These are phyloP conservation scores for Leptodactylus fuscus DNA, from an alignment of 2,113 vertebrate genomes.

Conservation along the genomic window DNA sequence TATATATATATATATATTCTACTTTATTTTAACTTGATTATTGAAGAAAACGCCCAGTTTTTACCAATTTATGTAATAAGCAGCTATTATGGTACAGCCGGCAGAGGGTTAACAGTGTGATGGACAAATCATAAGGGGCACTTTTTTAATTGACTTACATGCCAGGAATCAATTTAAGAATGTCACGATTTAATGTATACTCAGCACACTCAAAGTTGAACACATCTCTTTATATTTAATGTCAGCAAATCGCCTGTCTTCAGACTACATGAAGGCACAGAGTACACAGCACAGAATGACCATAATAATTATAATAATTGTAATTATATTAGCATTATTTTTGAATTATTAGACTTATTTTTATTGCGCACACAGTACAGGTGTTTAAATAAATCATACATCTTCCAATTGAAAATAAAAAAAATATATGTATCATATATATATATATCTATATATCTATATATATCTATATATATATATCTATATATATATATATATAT, in stretches of 20 bases:
- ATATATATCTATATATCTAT: background rate
- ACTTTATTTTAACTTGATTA: too few species aligned
- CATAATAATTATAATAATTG: background rate
- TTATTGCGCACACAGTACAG: too few species aligned
- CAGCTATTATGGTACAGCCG: background rate
- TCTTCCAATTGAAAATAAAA: background rate
- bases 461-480: background rate
- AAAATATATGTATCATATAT: background rate
- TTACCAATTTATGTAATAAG: background rate
- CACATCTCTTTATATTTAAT: too few species aligned
- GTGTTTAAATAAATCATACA: too few species aligned
- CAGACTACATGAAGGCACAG: background rate
- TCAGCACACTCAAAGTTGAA: slow-evolving; percentile 25
- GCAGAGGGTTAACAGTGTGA: background rate
- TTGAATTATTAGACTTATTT: too few species aligned
- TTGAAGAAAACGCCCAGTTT: background rate
- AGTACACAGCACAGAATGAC: background rate
- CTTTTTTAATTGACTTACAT: slow-evolving; percentile 41
- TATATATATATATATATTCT: background rate
- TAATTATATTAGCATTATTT: background rate
- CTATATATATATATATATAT: background rate
- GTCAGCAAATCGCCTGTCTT: background rate
- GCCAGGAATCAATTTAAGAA: slow-evolving; percentile 59
- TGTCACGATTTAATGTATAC: slow-evolving; percentile 47
- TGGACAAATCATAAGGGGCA: background rate